phyloP scores from a whole-genome alignment of 37 sponge, comb jelly and placozoan genomes.

The Bolinopsis microptera region DNA sequence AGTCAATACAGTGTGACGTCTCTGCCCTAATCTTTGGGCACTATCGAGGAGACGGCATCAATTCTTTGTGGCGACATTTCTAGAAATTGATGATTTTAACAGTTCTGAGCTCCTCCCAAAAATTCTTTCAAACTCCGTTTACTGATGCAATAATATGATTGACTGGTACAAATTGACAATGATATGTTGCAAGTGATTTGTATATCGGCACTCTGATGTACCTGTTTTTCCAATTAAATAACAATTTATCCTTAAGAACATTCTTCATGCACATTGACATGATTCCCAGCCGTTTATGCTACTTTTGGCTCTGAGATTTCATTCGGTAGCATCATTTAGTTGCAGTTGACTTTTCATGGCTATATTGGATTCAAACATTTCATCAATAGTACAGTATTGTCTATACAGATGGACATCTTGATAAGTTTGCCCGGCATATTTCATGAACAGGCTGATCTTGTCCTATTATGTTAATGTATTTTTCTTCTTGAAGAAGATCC shows the following conservation, averaged over 20 bases:
- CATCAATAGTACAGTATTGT: slow-evolving; percentile 82
- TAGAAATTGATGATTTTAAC: slow-evolving; percentile 76
- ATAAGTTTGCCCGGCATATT: slow-evolving; percentile 53
- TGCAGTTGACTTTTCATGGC: slow-evolving; percentile 21
- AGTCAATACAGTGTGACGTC: slow-evolving; percentile 80
- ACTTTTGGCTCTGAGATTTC: slow-evolving; percentile 40
- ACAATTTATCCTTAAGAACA: too few species aligned
- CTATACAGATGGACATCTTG: slow-evolving; percentile 38
- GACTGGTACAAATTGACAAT: slow-evolving; percentile 79
- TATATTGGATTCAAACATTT: slow-evolving; percentile 73
- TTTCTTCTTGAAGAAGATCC: slow-evolving; percentile 65
- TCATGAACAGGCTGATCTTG: slow-evolving; percentile 69
- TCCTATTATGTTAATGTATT: slow-evolving; percentile 52
- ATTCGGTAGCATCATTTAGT: slow-evolving; percentile 64
- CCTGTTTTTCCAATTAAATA: slow-evolving; percentile 74
- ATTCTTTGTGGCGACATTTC: slow-evolving; percentile 75
- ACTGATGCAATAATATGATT: slow-evolving; percentile 72
- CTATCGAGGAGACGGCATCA: slow-evolving; percentile 80
- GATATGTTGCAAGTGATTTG: slow-evolving; percentile 79
- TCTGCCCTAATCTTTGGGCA: slow-evolving; percentile 57
- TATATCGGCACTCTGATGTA: slow-evolving; percentile 79
- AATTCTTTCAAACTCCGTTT: slow-evolving; percentile 83
- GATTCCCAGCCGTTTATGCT: slow-evolving; percentile 68
- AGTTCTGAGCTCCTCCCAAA: slow-evolving; percentile 78
- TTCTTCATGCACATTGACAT: too few species aligned